Percentiles rank a stretch among this genome's conserved stretches.
Evolutionary conservation across 2,113 vertebrate species (phyloP).

Genomic region (Ginglymostoma cirratum): DNA sequence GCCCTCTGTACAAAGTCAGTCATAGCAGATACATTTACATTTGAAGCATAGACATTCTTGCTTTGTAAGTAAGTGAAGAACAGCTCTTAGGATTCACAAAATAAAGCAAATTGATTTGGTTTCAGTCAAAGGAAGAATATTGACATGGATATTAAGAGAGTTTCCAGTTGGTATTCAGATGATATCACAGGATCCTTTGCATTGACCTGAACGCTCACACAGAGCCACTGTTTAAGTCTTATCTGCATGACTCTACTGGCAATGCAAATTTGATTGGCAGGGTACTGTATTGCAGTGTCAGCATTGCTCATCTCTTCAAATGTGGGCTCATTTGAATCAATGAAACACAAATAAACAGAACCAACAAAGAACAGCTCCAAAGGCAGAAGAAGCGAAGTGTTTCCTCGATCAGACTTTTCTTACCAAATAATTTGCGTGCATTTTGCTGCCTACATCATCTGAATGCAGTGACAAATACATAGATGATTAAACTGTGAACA

Average conservation of each 20-base stretch:
- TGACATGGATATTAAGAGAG: neutral
- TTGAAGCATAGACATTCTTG: neutral
- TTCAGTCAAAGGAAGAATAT: neutral
- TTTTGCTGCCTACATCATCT: neutral
- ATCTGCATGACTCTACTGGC: neutral
- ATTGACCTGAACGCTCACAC: neutral
- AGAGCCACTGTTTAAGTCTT: neutral
- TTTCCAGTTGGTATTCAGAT: neutral
- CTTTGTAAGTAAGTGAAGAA: neutral
- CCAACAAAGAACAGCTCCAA: neutral
- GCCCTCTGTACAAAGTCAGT: neutral
- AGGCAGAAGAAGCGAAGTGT: neutral
- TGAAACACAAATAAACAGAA: neutral
- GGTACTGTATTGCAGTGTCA: neutral
- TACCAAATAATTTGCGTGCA: neutral
- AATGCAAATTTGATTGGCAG: neutral
- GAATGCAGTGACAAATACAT: neutral
- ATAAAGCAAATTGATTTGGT: neutral
- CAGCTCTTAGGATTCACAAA: neutral
- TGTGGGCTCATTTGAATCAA: neutral
- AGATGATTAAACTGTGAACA: neutral
- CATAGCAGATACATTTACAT: neutral
- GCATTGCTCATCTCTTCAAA: neutral
- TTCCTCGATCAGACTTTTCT: neutral
- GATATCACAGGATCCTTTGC: neutral